phyloP scores from a whole-genome alignment of 1,140 invertebrate species.

The Drosophila erecta region DNA sequence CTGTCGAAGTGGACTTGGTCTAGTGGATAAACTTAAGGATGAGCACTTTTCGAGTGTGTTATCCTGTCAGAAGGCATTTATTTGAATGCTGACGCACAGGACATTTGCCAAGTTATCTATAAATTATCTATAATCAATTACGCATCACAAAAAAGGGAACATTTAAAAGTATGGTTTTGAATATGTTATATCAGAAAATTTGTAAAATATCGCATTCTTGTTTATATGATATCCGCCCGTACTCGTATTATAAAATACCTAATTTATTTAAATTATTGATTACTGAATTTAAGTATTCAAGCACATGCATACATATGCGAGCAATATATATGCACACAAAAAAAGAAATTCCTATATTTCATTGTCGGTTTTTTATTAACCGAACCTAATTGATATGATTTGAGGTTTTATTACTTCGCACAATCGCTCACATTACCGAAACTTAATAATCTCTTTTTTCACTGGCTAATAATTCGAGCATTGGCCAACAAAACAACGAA shows the following conservation, averaged over 20 bases:
- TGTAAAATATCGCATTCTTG: too few relatives aligned
- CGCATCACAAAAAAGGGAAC: not conserved
- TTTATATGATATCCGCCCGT: too few relatives aligned
- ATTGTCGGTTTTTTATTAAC: not conserved
- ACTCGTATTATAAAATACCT: too few relatives aligned
- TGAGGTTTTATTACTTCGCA: not conserved
- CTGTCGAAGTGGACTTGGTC: constrained; percentile 22
- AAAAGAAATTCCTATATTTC: not conserved
- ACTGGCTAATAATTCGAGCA: constrained; percentile 4
- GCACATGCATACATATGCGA: not conserved
- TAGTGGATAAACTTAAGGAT: constrained; percentile 9
- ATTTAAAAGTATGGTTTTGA: not conserved
- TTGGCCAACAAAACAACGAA: constrained; percentile 1
- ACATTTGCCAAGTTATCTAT: not conserved
- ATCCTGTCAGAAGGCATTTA: constrained; percentile 8
- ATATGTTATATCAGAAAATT: too few relatives aligned
- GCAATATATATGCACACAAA: not conserved
- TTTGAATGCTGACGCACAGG: not conserved
- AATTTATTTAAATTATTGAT: too few relatives aligned
- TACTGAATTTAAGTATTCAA: not conserved
- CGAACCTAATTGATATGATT: constrained; percentile 18
- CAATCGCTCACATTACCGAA: constrained; percentile 13
- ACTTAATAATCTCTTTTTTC: constrained; percentile 18
- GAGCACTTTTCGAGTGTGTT: constrained; percentile 13
- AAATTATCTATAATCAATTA: not conserved